These are phyloP conservation scores for Myripristis jacobus DNA, from an alignment of 2,797 vertebrate species.

Conservation along the genomic window DNA sequence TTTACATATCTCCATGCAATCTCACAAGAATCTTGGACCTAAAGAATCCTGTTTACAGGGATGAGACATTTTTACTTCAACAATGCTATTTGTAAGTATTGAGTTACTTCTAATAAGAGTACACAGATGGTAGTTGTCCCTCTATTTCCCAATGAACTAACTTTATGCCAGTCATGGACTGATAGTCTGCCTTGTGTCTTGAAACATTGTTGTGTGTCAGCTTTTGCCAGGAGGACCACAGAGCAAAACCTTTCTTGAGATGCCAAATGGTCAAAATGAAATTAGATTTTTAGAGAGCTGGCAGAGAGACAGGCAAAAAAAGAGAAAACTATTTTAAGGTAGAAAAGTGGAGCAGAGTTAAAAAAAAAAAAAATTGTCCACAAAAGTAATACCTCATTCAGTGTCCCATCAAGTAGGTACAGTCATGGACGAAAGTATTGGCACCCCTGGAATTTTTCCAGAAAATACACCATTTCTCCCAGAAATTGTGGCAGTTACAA, in stretches of 20 bases:
- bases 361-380: conserved; percentile 55
- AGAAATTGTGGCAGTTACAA: too few species aligned
- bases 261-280: conserved; percentile 71
- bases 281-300: conserved; percentile 59
- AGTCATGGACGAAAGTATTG: too few species aligned
- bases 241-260: conserved; percentile 61
- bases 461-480: too few species aligned
- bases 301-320: conserved; percentile 18
- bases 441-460: too few species aligned
- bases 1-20: neutral
- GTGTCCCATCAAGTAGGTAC: conserved; percentile 25
- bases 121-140: conserved; percentile 34
- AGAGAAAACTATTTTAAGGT: conserved; percentile 61
- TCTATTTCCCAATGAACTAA: conserved; percentile 41
- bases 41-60: conserved; percentile 13
- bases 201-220: conserved; percentile 38
- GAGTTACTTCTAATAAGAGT: conserved; percentile 16
- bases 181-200: conserved; percentile 57
- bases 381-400: conserved; percentile 45
- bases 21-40: conserved; percentile 4
- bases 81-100: neutral
- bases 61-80: conserved; percentile 6
- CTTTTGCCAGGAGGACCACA: conserved; percentile 54
- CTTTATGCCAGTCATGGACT: conserved; percentile 35
- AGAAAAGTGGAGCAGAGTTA: conserved; percentile 59